These are phyloP conservation scores for Drosophila kanapiae DNA, from an alignment of 1,140 invertebrate species.

Conservation along the genomic window DNA sequence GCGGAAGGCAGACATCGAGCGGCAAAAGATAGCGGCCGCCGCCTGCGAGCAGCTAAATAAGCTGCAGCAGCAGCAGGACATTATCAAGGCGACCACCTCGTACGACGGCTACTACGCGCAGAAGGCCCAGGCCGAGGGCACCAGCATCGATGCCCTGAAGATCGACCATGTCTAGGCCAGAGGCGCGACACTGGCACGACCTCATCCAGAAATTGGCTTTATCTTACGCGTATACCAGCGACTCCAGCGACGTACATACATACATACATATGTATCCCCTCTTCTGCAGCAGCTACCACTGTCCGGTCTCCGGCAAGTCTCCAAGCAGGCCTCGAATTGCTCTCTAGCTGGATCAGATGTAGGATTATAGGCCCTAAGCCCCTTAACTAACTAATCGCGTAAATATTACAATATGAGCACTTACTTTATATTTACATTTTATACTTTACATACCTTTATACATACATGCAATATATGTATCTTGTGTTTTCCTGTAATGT, in stretches of 20 bases:
- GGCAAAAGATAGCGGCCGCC: slow-evolving; percentile 73
- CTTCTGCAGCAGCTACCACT: slow-evolving; percentile 33
- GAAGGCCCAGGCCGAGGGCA: slow-evolving; percentile 70
- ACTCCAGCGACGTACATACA: background rate
- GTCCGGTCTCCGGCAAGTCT: slow-evolving; percentile 24
- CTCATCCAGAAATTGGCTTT: slow-evolving; percentile 4
- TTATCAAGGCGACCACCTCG: slow-evolving; percentile 70
- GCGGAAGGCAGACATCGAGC: slow-evolving; percentile 75
- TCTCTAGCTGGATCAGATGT: slow-evolving; percentile 49
- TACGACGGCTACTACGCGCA: slow-evolving; percentile 74
- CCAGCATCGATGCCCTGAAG: slow-evolving; percentile 66
- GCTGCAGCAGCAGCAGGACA: slow-evolving; percentile 70
- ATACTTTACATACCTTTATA: slow-evolving; percentile 36
- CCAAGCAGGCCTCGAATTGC: slow-evolving; percentile 42
- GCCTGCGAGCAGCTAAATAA: slow-evolving; percentile 75
- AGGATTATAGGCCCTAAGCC: slow-evolving; percentile 16
- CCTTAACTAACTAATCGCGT: slow-evolving; percentile 29
- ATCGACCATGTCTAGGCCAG: slow-evolving; percentile 66
- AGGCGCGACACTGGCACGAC: background rate
- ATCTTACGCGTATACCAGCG: slow-evolving; percentile 5
- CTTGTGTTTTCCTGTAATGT: slow-evolving; percentile 41
- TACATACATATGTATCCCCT: slow-evolving; percentile 15
- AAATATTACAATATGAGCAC: slow-evolving; percentile 38
- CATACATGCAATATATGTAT: slow-evolving; percentile 49
- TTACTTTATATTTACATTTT: slow-evolving; percentile 27